Percentiles rank a stretch among this genome's conserved stretches.
Conservation (phyloP, 2,113 vertebrate species). For the Speoplatyrhinus poulsoni region DNA sequence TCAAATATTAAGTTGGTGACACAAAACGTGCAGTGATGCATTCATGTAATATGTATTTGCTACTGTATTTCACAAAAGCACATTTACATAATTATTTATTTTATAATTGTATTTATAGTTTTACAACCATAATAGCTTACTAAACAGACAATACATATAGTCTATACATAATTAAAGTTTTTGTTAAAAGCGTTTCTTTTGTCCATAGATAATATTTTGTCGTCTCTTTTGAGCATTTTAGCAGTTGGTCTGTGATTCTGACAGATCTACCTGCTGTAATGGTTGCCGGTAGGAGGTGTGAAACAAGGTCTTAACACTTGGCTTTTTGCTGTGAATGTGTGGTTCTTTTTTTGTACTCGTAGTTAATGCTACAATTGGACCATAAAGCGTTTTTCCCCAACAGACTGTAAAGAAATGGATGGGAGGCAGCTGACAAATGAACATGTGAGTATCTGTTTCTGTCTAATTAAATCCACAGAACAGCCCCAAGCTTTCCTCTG, state of each 20-base stretch:
- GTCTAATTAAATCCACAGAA: conserved; percentile 82
- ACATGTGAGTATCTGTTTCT: conserved; percentile 82
- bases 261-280: conserved; percentile 74
- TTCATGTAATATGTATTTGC: too few species aligned
- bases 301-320: conserved; percentile 74
- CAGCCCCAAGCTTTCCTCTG: conserved; percentile 72
- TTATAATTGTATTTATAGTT: too few species aligned
- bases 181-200: conserved; percentile 45
- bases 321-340: conserved; percentile 64
- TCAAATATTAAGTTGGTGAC: too few species aligned
- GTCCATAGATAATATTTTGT: conserved; percentile 17
- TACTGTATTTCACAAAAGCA: too few species aligned
- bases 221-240: conserved; percentile 55
- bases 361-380: conserved; percentile 77
- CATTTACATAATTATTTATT: too few species aligned
- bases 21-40: too few species aligned
- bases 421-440: conserved; percentile 79
- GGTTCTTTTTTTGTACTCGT: conserved; percentile 63
- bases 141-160: too few species aligned
- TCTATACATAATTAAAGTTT: background rate
- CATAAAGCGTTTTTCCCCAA: conserved; percentile 67
- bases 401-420: conserved; percentile 75
- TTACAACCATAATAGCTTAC: too few species aligned
- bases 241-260: conserved; percentile 65
- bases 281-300: conserved; percentile 70